Evolutionary conservation across 2,113 vertebrate species (phyloP), one percentile per base, ranked within the genome.

Genomic region (Rhineura floridana): DNA sequence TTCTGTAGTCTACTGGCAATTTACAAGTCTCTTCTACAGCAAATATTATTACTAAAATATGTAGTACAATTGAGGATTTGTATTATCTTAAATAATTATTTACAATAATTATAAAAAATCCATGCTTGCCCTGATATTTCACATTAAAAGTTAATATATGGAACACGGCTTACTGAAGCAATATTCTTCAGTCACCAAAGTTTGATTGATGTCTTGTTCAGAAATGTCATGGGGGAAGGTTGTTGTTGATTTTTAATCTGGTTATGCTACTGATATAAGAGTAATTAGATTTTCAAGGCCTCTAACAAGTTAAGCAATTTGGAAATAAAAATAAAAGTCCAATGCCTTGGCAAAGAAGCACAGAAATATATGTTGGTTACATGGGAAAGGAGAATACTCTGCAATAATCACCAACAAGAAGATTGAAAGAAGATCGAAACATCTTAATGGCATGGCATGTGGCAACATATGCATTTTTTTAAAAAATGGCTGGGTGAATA

Each of bases 111-210:
- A 87, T 79, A 25, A 55, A 69, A 50, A 78, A 78, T 36, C 33
- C 44, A 86, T 21, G 13, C 73, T 85, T 63, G 39, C 15, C 52
- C 59, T 86, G 21, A 67, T 86, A 48, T 77, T 78, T 86, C 73
- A 86, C 44, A 77, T 86, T 86, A 67, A 52, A 76, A 80, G 33
- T 69, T 85, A 67, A 87, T 63, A 30, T 39, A 78, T 13, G 30
- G 75, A 69, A 39, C 46, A 79, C 19, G n/a, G 33, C n/a, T 80
- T 87, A 87, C 63, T 12, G 48, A 87, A 79, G 63, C 15, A 67
- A 67, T 69, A 70, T 69, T 69, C 46, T 39, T 42, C 63, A 42
- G 62, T 62, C 48, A 79, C 10, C n/a, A 55, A 67, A 42, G 12
- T 69, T 65, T 55, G 63, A 79, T 67, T 77, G 75, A 79, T 67